Conservation (phyloP, 2,888 invertebrate genomes). For the Lochmaea crataegi region DNA sequence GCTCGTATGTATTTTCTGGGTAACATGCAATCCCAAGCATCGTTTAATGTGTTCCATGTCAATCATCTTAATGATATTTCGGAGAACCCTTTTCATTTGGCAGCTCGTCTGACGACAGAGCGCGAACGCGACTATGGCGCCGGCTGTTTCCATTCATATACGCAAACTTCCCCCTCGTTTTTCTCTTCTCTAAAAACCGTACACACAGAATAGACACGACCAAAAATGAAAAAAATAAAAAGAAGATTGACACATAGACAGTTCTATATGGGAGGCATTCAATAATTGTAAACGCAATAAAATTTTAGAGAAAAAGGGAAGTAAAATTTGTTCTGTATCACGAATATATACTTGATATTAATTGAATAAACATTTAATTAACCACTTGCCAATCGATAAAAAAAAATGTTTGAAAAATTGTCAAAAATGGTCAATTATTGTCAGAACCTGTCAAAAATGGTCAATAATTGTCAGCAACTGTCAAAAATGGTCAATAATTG, state of each 20-base stretch:
- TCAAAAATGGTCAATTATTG: too few species aligned
- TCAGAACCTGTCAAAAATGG: too few species aligned
- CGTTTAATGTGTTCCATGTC: conserved; percentile 65
- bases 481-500: too few species aligned
- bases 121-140: conserved; percentile 49
- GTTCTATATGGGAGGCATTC: conserved; percentile 1
- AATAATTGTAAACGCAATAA: neutral
- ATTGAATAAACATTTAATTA: too few species aligned
- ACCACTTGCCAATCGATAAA: too few species aligned
- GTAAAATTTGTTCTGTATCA: neutral
- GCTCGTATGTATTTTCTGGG: conserved; percentile 47
- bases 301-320: neutral
- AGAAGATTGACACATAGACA: conserved; percentile 23
- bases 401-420: too few species aligned
- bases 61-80: conserved; percentile 65
- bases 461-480: too few species aligned
- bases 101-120: conserved; percentile 55
- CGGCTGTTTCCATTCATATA: conserved; percentile 55
- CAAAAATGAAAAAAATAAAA: conserved; percentile 16
- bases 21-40: conserved; percentile 63
- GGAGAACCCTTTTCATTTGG: conserved; percentile 52
- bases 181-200: conserved; percentile 38
- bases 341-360: too few species aligned
- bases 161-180: conserved; percentile 44
- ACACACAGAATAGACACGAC: conserved; percentile 27